These are phyloP conservation scores for Bombus fervidus DNA, from an alignment of 1,140 invertebrate genomes.

Conservation along the genomic window DNA sequence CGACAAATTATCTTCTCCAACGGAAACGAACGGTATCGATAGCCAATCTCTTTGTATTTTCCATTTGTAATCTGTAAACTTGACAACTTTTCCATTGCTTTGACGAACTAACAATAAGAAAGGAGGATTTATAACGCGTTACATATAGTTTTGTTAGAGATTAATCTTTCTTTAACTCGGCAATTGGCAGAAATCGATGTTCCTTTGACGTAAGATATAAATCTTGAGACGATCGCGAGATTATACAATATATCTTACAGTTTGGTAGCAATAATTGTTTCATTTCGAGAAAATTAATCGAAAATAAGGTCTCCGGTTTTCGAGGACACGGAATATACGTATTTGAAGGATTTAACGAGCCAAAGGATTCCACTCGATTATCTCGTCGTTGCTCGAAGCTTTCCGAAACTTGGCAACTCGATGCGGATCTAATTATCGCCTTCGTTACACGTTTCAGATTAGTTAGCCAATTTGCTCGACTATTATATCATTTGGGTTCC, in stretches of 20 bases:
- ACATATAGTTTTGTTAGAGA: not conserved
- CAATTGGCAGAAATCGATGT: not conserved
- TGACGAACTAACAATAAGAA: not conserved
- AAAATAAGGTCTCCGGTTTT: not conserved
- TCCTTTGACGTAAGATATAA: not conserved
- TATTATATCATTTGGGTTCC: not conserved
- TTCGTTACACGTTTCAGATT: conserved; percentile 42
- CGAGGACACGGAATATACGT: not conserved
- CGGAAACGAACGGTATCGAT: not conserved
- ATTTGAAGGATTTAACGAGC: conserved; percentile 21
- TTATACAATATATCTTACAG: not conserved
- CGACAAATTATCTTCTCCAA: not conserved
- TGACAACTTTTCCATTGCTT: not conserved
- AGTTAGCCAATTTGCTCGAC: conserved; percentile 19
- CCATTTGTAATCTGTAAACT: not conserved
- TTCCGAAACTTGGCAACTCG: conserved; percentile 34
- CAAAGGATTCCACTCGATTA: conserved; percentile 38
- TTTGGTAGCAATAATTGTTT: no score
- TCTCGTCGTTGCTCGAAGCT: conserved; percentile 24
- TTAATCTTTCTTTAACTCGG: not conserved
- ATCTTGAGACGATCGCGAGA: not conserved
- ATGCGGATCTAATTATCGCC: conserved; percentile 42
- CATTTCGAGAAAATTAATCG: not conserved
- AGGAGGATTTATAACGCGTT: not conserved
- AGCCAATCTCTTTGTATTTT: not conserved